Conservation (phyloP, 2,888 invertebrate genomes). For the Plebejus argus region DNA sequence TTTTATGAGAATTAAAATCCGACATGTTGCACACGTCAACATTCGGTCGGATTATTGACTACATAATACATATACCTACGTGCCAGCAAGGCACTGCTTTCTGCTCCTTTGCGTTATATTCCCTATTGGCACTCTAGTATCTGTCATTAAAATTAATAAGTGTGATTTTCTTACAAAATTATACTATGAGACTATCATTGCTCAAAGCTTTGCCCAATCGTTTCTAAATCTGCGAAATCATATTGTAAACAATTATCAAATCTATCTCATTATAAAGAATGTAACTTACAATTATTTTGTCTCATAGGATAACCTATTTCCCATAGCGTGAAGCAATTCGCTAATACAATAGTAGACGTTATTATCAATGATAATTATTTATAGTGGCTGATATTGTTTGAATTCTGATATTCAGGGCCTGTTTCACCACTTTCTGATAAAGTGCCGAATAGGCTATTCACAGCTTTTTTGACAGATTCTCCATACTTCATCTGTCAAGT, state of each 20-base stretch:
- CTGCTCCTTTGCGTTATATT: not conserved
- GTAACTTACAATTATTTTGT: constrained; percentile 6
- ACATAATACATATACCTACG: too few species aligned
- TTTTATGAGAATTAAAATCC: too few species aligned
- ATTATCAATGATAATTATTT: too few species aligned
- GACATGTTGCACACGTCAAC: too few species aligned
- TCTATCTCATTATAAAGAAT: constrained; percentile 1
- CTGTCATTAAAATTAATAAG: not conserved
- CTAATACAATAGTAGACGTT: not conserved
- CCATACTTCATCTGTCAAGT: too few species aligned
- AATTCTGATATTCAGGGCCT: too few species aligned
- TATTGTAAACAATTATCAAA: not conserved
- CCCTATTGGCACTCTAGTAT: not conserved
- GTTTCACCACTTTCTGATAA: too few species aligned
- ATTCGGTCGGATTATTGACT: too few species aligned
- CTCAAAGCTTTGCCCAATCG: not conserved
- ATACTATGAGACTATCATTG: not conserved
- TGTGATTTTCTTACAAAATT: not conserved
- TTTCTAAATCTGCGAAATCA: not conserved
- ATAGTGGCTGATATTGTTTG: too few species aligned
- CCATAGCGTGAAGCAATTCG: not conserved
- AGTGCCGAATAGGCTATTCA: too few species aligned
- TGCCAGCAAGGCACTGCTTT: too few species aligned
- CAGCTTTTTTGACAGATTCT: too few species aligned
- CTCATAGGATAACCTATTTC: not conserved